These are phyloP conservation scores for Brachyopa scutellaris DNA, from an alignment of 2,888 invertebrate species.

Conservation along the genomic window DNA sequence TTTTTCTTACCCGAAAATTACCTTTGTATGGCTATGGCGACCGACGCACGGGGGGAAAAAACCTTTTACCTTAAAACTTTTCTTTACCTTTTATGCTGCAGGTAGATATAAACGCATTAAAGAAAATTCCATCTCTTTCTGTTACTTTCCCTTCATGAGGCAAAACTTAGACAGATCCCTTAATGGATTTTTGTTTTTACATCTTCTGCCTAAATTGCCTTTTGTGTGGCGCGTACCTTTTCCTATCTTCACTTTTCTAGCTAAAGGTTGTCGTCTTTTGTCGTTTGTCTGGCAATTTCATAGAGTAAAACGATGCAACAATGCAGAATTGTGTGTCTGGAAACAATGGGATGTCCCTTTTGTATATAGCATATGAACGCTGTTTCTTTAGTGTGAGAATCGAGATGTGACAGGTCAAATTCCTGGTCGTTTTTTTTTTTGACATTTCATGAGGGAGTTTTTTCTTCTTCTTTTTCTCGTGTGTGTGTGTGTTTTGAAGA, in stretches of 20 bases:
- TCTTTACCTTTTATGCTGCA: constrained; percentile 61
- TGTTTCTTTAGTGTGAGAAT: constrained; percentile 39
- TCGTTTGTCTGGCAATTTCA: constrained; percentile 52
- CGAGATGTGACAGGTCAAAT: constrained; percentile 68
- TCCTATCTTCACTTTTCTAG: background rate
- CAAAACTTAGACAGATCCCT: constrained; percentile 42
- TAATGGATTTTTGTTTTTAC: constrained; percentile 72
- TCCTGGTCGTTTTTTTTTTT: constrained; percentile 25
- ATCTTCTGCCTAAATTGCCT: constrained; percentile 72
- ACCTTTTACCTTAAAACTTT: constrained; percentile 43
- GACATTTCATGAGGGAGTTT: constrained; percentile 13
- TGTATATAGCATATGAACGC: background rate
- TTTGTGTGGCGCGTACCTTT: constrained; percentile 57
- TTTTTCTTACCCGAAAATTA: too few relatives aligned
- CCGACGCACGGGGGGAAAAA: constrained; percentile 23
- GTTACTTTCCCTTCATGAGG: background rate
- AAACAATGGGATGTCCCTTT: constrained; percentile 66
- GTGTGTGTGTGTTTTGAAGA: background rate
- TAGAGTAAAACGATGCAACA: constrained; percentile 62
- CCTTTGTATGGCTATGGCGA: constrained; percentile 28
- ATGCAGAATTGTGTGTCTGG: constrained; percentile 62
- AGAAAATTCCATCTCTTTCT: constrained; percentile 51
- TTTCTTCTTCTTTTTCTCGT: background rate
- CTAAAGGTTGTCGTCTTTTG: constrained; percentile 24
- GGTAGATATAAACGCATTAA: constrained; percentile 72